Percentiles rank a stretch among this genome's conserved stretches.
phyloP scores from a whole-genome alignment of 2,113 vertebrate species.

The Gasterosteus nipponicus region DNA sequence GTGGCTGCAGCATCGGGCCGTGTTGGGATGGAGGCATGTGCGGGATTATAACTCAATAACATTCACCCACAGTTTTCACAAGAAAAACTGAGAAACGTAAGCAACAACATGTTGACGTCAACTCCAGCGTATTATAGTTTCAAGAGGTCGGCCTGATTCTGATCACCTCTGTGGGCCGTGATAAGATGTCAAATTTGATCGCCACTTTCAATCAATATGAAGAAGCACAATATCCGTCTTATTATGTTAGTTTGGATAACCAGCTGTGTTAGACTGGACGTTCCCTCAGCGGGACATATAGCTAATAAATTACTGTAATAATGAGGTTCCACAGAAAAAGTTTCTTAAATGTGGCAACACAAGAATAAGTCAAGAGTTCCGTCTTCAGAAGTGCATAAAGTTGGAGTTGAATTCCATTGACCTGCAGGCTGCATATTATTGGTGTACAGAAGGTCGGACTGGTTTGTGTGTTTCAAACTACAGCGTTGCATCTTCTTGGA shows the following conservation, averaged over 20 bases:
- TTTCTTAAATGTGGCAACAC: background rate
- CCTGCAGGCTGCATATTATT: background rate
- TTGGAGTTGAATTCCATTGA: background rate
- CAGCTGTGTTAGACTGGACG: background rate
- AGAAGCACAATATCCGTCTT: background rate
- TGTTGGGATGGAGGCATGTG: slow-evolving; percentile 2
- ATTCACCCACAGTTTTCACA: slow-evolving; percentile 12
- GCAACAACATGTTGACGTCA: slow-evolving; percentile 7
- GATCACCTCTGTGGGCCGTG: background rate
- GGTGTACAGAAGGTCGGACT: background rate
- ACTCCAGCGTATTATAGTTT: no score
- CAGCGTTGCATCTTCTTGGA: background rate
- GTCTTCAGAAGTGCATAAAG: background rate
- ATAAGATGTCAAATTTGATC: background rate
- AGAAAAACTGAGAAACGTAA: slow-evolving; percentile 20
- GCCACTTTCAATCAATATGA: background rate
- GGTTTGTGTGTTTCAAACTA: background rate
- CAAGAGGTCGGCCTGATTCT: no score
- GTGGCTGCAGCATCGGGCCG: slow-evolving; percentile 18
- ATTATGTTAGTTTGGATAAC: background rate
- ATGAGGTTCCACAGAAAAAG: background rate
- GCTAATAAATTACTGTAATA: background rate
- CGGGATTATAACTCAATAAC: slow-evolving; percentile 16
- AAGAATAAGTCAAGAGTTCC: no score
- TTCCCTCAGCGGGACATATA: background rate